A percentile compares a stretch with the other conserved stretches of the same genome.
Conservation (phyloP, 2,113 vertebrate genomes). For the Nothoprocta perdicaria region DNA sequence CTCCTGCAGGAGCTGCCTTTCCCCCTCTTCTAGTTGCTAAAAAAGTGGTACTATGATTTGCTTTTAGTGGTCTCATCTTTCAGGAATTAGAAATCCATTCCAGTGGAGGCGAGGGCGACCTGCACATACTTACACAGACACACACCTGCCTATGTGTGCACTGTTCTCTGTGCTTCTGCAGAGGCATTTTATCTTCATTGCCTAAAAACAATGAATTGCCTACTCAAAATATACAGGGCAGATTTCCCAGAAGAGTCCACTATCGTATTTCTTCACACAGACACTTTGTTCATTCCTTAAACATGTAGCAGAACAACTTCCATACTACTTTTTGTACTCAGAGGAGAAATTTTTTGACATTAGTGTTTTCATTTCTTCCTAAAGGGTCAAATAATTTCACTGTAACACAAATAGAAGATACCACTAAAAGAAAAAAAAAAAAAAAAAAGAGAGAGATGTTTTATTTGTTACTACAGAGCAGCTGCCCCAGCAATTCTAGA, state of each 20-base stretch:
- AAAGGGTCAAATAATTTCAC: neutral
- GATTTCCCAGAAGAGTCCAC: neutral
- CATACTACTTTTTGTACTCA: neutral
- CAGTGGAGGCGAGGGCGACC: neutral
- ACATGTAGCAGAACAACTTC: neutral
- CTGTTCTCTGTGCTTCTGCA: neutral
- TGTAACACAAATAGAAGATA: neutral
- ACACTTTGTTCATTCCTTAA: neutral
- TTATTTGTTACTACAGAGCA: neutral
- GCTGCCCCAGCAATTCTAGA: neutral
- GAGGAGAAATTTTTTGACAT: neutral
- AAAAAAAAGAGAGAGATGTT: fast-evolving
- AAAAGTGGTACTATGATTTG: slow-evolving; percentile 20
- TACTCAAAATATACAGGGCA: neutral
- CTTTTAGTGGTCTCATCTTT: neutral
- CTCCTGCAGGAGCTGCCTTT: slow-evolving; percentile 31
- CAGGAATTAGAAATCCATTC: neutral
- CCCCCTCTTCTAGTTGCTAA: slow-evolving; percentile 18
- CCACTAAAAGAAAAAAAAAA: neutral
- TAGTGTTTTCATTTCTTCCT: neutral
- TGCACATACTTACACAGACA: fast-evolving
- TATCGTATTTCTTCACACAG: neutral
- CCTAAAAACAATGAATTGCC: neutral
- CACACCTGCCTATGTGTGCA: neutral
- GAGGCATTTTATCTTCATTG: neutral